A percentile compares a stretch with the other conserved stretches of the same genome.
These are phyloP conservation scores for Eupithecia exiguata DNA, from an alignment of 2,888 invertebrate genomes.

Conservation along the genomic window DNA sequence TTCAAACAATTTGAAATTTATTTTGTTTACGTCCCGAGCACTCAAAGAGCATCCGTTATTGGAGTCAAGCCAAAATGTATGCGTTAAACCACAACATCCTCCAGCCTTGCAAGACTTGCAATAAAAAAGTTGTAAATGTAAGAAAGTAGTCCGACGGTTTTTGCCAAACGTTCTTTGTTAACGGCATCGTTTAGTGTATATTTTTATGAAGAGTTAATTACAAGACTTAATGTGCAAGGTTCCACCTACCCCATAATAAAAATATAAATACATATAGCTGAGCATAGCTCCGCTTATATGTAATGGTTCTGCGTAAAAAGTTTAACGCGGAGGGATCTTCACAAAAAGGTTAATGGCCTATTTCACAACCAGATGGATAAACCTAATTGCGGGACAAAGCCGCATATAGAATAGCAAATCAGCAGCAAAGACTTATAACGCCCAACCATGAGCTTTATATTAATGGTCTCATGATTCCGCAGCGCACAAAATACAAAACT, in stretches of 20 bases:
- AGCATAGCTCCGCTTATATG: constrained; percentile 12
- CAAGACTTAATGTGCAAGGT: neutral
- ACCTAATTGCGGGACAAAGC: constrained; percentile 26
- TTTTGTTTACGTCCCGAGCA: constrained; percentile 8
- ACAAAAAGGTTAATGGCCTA: constrained; percentile 29
- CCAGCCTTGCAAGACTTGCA: constrained; percentile 6
- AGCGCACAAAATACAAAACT: constrained; percentile 30
- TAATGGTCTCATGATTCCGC: neutral
- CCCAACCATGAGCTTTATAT: constrained; percentile 7
- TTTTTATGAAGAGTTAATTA: neutral
- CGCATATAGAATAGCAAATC: constrained; percentile 15
- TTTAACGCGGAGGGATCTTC: constrained; percentile 21
- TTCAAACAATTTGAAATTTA: constrained; percentile 8
- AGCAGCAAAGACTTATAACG: neutral
- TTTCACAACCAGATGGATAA: constrained; percentile 26
- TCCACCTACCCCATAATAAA: neutral
- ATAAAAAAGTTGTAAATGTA: neutral
- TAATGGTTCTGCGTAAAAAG: constrained; percentile 20
- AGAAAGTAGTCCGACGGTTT: neutral
- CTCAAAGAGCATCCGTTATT: constrained; percentile 14
- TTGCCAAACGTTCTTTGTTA: neutral
- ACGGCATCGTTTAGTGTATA: neutral
- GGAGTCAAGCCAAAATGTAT: constrained; percentile 14
- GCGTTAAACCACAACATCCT: constrained; percentile 29
- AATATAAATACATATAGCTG: neutral